Base-by-base conservation (phyloP, 2,888 invertebrate species). In the Ophonus ardosiacus region DNA sequence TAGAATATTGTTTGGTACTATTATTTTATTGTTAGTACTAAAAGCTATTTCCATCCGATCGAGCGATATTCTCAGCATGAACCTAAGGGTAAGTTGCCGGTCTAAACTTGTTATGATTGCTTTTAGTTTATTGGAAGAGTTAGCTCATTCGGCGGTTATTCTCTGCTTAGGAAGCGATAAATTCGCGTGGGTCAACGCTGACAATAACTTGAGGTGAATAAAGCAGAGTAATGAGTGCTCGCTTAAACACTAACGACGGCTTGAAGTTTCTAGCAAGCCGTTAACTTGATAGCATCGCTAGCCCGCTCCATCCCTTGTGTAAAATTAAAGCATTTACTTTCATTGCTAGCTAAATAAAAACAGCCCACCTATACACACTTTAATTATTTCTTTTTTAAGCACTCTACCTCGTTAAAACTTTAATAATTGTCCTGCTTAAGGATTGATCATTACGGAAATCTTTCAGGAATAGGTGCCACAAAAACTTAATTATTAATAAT, bases 121-220 rank as follows among this genome's bases (percentile, higher is more conserved):
- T 43, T 78, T 57, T 57, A 78, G 24, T 78, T 78, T 57, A 78
- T 57, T 24, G 76, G 76, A 76, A 76, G 15, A 74, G 74, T 31
- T 43, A 38, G 17, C n/a, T 17, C n/a, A 56, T 76, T 76, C 78
- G 57, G 24, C 15, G 31, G 57, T 78, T 78, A 57, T 59, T 78
- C 57, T 57, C 57, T 59, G 7, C 31, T 59, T 78, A 78, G 78
- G 78, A 78, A 78, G 24, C 78, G 21, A 78, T 78, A 78, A 78
- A 78, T 78, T 78, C 78, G 74, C 51, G 56, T 8, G 61, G 78
- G 78, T 57, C 78, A 78, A 24, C 31, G 56, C 56, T 57, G 78
- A 78, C 78, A 78, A 78, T 78, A 78, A 57, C 78, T 57, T 56
- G 78, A 78, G 78, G 78, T 78, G 21, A 78, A 76, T 76, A 76